Conservation (phyloP, 2,797 vertebrate species). For the Molossus molossus region DNA sequence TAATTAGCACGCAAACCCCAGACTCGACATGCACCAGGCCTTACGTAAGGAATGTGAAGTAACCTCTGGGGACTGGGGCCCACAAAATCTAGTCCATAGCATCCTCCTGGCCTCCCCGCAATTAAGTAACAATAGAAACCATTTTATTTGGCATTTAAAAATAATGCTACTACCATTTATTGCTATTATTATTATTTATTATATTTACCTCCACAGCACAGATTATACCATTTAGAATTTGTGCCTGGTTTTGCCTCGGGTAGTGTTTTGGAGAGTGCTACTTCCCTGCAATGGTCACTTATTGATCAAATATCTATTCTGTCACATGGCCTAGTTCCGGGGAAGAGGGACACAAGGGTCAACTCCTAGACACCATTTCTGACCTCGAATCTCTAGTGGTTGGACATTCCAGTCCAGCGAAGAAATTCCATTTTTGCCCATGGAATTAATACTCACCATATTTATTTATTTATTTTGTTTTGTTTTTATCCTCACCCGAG, state of each 20-base stretch:
- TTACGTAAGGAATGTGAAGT: constrained; percentile 19
- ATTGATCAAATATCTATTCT: neutral
- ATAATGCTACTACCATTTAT: neutral
- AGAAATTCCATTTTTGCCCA: neutral
- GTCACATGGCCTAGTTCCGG: neutral
- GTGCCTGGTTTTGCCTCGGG: neutral
- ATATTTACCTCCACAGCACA: neutral
- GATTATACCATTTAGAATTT: neutral
- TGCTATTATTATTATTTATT: neutral
- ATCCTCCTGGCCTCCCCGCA: neutral
- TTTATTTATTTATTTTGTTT: too few species aligned
- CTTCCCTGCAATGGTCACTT: neutral
- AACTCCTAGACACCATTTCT: neutral
- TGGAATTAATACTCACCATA: neutral
- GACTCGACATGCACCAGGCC: constrained; percentile 65
- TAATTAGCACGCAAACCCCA: constrained; percentile 66
- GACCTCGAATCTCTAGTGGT: neutral
- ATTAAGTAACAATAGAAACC: neutral
- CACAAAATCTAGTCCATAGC: constrained; percentile 11
- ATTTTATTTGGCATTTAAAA: constrained; percentile 19
- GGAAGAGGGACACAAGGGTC: neutral
- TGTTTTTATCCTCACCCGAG: too few species aligned
- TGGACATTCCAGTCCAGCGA: neutral
- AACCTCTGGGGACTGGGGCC: neutral
- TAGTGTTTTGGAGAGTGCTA: neutral